A percentile compares a stretch with the other conserved stretches of the same genome.
Evolutionary conservation across 2,797 vertebrate genomes (phyloP).

Genomic region (Anolis apletophallus): DNA sequence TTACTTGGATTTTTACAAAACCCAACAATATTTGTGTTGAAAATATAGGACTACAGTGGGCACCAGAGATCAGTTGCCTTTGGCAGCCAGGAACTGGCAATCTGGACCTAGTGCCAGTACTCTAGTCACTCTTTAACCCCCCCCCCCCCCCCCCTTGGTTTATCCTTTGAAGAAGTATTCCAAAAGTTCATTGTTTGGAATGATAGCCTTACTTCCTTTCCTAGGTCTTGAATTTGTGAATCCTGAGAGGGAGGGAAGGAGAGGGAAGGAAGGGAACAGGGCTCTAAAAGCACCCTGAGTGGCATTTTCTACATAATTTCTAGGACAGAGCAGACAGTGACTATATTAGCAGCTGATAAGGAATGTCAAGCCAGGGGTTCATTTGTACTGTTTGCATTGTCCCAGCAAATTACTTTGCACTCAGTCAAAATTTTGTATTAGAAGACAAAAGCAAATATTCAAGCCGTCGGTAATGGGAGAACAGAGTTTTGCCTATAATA

Average conservation of each 20-base stretch:
- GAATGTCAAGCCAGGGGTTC: conserved; percentile 24
- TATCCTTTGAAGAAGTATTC: background rate
- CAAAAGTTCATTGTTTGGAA: background rate
- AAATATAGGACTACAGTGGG: background rate
- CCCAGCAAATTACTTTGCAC: conserved; percentile 53
- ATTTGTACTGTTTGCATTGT: conserved; percentile 45
- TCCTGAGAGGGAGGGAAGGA: background rate
- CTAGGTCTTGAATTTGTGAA: background rate
- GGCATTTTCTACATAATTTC: conserved; percentile 13
- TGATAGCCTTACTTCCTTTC: background rate
- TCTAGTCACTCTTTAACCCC: background rate
- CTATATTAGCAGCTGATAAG: conserved; percentile 34
- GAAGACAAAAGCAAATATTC: conserved; percentile 45
- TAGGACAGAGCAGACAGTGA: background rate
- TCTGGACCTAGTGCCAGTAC: background rate
- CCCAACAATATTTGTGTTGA: no score
- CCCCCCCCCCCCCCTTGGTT: background rate
- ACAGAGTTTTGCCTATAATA: conserved; percentile 37
- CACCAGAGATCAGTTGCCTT: background rate
- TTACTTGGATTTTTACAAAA: no score
- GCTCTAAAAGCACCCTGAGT: conserved; percentile 22
- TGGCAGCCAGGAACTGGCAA: background rate
- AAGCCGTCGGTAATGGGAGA: conserved; percentile 18
- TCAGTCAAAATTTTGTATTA: conserved; percentile 45
- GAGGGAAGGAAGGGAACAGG: no score